Evolutionary conservation across 2,113 vertebrate species (phyloP).

Genomic region (Tamias sibiricus): DNA sequence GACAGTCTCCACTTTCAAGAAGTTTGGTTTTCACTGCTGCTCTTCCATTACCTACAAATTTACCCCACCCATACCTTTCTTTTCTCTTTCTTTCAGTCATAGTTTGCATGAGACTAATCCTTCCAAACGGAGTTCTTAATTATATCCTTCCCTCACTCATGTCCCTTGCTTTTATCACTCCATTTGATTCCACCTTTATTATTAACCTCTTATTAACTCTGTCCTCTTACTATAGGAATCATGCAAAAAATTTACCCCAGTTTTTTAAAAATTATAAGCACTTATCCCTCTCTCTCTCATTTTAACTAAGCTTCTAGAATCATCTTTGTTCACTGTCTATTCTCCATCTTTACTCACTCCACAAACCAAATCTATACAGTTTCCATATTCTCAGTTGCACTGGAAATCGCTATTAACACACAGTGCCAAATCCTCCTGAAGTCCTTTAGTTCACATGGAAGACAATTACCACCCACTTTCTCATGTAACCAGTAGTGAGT

Average conservation of each 20-base stretch:
- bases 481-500: background rate
- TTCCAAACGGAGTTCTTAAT: background rate
- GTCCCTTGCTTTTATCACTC: background rate
- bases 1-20: background rate
- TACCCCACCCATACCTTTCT: background rate
- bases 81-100: background rate
- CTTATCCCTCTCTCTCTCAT: background rate
- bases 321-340: background rate
- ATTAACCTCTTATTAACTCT: background rate
- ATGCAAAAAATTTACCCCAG: background rate
- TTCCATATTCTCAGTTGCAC: background rate
- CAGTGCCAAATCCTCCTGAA: background rate
- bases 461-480: no score
- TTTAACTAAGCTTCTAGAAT: background rate
- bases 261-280: background rate
- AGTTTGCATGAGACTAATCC: background rate
- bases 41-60: background rate
- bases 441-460: background rate
- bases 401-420: background rate
- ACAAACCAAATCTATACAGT: background rate
- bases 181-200: background rate
- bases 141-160: background rate
- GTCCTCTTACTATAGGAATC: background rate
- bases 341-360: background rate
- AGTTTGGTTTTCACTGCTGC: background rate